These are phyloP conservation scores for Drosophila baimaii DNA, from an alignment of 1,140 invertebrate species.

Conservation along the genomic window DNA sequence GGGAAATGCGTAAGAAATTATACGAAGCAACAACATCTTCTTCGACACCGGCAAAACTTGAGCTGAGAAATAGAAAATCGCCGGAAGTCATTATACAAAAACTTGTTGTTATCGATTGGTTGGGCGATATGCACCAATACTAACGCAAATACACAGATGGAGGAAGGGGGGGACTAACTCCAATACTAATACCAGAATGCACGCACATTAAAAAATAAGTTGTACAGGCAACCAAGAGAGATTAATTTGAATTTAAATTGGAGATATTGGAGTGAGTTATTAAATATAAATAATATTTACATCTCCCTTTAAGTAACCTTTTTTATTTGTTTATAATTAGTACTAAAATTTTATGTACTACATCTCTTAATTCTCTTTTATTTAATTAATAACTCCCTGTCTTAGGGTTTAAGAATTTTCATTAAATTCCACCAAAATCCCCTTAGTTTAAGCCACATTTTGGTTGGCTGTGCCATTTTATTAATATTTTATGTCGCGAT, in stretches of 20 bases:
- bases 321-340: too few species aligned
- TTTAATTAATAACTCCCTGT: too few species aligned
- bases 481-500: conserved; percentile 49
- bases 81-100: conserved; percentile 82
- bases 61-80: conserved; percentile 81
- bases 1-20: conserved; percentile 81
- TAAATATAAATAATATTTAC: not conserved
- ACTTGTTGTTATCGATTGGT: conserved; percentile 82
- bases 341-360: too few species aligned
- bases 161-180: not conserved
- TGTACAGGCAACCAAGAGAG: conserved; percentile 7
- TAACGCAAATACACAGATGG: conserved; percentile 12
- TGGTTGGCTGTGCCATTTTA: conserved; percentile 43
- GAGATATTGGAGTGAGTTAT: not conserved
- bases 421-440: not conserved
- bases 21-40: conserved; percentile 66
- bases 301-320: not conserved
- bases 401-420: not conserved
- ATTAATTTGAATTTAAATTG: not conserved
- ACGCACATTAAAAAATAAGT: conserved; percentile 14
- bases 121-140: conserved; percentile 70
- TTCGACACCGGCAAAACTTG: conserved; percentile 70
- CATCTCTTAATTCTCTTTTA: too few species aligned
- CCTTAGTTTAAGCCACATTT: conserved; percentile 7
- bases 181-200: conserved; percentile 8